phyloP scores from a whole-genome alignment of 2,113 vertebrate species.

The Cariama cristata region DNA sequence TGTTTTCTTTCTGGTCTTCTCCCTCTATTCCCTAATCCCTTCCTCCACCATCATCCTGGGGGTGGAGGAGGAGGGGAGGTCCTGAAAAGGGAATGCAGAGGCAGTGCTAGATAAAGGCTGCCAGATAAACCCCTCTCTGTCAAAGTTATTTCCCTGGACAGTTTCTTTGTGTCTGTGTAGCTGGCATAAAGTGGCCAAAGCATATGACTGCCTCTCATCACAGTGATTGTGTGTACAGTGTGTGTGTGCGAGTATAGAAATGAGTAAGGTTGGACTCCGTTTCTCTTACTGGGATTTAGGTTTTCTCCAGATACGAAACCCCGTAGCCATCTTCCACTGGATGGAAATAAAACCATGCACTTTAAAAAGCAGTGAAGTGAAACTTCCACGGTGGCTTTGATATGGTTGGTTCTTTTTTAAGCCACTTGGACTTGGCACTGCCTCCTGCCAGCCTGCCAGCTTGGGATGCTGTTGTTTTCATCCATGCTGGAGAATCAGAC shows the following conservation, averaged over 20 bases:
- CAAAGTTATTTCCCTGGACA: slow-evolving; percentile 64
- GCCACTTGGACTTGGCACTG: slow-evolving; percentile 41
- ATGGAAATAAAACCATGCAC: neutral
- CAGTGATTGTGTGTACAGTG: neutral
- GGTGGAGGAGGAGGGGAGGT: slow-evolving; percentile 51
- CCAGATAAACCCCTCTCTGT: slow-evolving; percentile 61
- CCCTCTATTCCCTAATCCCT: slow-evolving; percentile 54
- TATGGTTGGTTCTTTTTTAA: slow-evolving; percentile 49
- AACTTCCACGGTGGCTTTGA: slow-evolving; percentile 37
- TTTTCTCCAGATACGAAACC: neutral
- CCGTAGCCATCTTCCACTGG: neutral
- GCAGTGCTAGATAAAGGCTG: slow-evolving; percentile 55
- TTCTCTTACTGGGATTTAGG: neutral
- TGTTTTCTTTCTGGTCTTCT: slow-evolving; percentile 52
- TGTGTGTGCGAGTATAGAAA: neutral
- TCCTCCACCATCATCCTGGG: slow-evolving; percentile 44
- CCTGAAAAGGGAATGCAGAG: slow-evolving; percentile 49
- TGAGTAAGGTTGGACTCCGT: neutral
- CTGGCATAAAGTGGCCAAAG: slow-evolving; percentile 60
- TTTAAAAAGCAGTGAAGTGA: slow-evolving; percentile 31
- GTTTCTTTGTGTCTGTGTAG: slow-evolving; percentile 59
- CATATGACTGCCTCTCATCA: slow-evolving; percentile 27
- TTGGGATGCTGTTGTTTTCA: slow-evolving; percentile 33
- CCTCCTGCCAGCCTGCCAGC: slow-evolving; percentile 33
- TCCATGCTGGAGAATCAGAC: slow-evolving; percentile 15